phyloP scores from a whole-genome alignment of 2,113 vertebrate species.

The Oncorhynchus masou region DNA sequence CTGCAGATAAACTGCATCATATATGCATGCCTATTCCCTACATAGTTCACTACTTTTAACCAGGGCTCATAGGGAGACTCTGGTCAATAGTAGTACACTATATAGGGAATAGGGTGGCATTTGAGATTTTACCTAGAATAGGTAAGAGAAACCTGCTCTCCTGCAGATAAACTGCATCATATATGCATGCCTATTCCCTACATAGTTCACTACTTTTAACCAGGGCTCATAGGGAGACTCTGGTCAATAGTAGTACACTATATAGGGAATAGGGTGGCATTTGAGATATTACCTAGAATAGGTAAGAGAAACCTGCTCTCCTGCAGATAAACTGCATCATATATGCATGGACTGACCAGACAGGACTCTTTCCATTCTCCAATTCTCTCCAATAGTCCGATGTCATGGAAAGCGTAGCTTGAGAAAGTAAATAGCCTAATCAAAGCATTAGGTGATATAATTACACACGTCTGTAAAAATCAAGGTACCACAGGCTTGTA shows the following conservation, averaged over 20 bases:
- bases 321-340: background rate
- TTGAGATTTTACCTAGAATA: background rate
- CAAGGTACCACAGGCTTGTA: slow-evolving; percentile 13
- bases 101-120: background rate
- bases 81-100: no score
- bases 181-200: background rate
- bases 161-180: background rate
- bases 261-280: background rate
- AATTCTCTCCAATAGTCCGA: background rate
- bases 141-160: background rate
- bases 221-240: no score
- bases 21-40: background rate
- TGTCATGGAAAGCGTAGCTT: background rate
- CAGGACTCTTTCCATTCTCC: background rate
- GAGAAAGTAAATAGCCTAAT: background rate
- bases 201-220: no score
- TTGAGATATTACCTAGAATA: background rate
- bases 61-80: no score
- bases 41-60: no score
- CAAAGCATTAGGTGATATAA: slow-evolving; percentile 13
- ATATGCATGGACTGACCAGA: background rate
- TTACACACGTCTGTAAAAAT: background rate
- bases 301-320: background rate
- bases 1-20: background rate
- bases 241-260: no score